These are phyloP conservation scores for Brachionus koreanus DNA, from an alignment of 1,140 invertebrate species.

Conservation along the genomic window DNA sequence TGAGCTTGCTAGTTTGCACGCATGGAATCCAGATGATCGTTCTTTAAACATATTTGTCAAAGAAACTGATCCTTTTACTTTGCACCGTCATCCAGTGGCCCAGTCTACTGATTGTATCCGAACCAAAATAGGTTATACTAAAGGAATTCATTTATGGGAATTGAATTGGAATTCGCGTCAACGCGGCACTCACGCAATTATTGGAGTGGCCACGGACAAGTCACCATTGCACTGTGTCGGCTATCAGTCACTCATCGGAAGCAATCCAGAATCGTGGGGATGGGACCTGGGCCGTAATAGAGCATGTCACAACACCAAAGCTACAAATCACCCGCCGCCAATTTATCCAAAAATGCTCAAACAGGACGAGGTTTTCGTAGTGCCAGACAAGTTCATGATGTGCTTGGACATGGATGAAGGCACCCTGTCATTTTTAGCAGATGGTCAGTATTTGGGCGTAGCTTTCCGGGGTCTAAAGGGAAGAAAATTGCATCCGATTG, in stretches of 20 bases:
- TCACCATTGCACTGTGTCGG: slow-evolving; percentile 62
- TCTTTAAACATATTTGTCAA: slow-evolving; percentile 99
- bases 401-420: slow-evolving; percentile 99
- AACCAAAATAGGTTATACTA: slow-evolving; percentile 86
- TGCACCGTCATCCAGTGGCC: slow-evolving; percentile 96
- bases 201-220: slow-evolving; percentile 83
- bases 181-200: slow-evolving; percentile 93
- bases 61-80: slow-evolving; percentile 92
- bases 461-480: slow-evolving; percentile 94
- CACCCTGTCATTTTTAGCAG: slow-evolving; percentile 92
- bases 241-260: slow-evolving; percentile 68
- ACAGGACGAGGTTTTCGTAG: slow-evolving; percentile 91
- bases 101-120: slow-evolving; percentile 98
- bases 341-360: slow-evolving; percentile 88
- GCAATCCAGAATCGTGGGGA: slow-evolving; percentile 91
- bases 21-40: slow-evolving; percentile 94
- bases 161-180: slow-evolving; percentile 92
- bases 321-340: slow-evolving; percentile 71
- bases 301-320: slow-evolving; percentile 74
- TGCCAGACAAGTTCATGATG: slow-evolving; percentile 93
- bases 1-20: slow-evolving; percentile 83
- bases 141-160: slow-evolving; percentile 96
- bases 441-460: slow-evolving; percentile 93
- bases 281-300: slow-evolving; percentile 97
- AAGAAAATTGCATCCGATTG: slow-evolving; percentile 87